Evolutionary conservation across 1,140 invertebrate species (phyloP), one percentile per base, ranked within the genome.

Genomic region (Limonius californicus): DNA sequence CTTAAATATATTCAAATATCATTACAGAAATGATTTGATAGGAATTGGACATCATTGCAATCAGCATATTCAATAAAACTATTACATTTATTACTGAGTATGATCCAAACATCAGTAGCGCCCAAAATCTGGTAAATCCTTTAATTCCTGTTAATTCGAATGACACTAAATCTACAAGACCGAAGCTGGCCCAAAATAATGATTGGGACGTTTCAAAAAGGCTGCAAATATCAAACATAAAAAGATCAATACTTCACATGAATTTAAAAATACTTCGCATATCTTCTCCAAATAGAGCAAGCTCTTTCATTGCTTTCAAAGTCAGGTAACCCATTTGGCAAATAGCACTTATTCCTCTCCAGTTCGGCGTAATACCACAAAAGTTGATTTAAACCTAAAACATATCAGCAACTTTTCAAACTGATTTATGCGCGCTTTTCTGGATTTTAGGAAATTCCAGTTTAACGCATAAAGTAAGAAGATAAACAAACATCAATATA

Each of bases 21-120:
- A 74, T 77, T 73, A 82, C 81, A 71, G 80, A 80, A 72, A 94
- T 94, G 66, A 88, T 83, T 54, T 90, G 85, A 72, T 91, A 94
- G 4, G 91, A 94, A 77, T 91, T 94, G 68, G 89, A 92, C 89
- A 94, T 93, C 91, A 94, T 94, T 60, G 91, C 91, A 68, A 94
- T 94, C 35, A 94, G 84, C 61, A 94, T 84, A 77, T 94, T 93
- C 59, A 93, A 76, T 16, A 94, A 79, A 14, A 94, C 90, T 70
- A 94, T 91, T 62, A 94, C 87, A 69, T 92, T 91, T 75, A 93
- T 92, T 47, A 90, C 88, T 56, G 87, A 89, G 75, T 90, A 92
- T 1, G 87, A 87, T 23, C 89, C 89, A 66, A 90, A 91, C 87
- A 91, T 91, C 56, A 91, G 78, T 59, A 91, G 76, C 20, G 87